Evolutionary conservation across 1,140 invertebrate species (phyloP).

Genomic region (Campodea augens): DNA sequence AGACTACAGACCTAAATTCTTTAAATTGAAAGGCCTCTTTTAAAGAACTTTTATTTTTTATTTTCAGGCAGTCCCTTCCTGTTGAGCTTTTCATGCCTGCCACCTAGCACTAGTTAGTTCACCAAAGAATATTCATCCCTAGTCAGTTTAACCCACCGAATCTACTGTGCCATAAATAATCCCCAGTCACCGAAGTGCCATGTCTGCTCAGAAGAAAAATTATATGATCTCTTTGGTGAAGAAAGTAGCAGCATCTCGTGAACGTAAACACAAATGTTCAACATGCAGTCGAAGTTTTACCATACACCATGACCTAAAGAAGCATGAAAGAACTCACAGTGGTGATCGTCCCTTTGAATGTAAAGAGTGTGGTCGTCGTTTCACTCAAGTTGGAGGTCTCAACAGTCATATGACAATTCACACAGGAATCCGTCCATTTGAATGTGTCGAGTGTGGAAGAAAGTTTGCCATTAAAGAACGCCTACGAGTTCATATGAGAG

Average conservation of each 20-base stretch:
- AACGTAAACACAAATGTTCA: slow-evolving; percentile 7
- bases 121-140: too few relatives aligned
- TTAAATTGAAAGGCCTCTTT: too few relatives aligned
- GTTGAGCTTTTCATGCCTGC: too few relatives aligned
- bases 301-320: slow-evolving; percentile 6
- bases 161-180: too few relatives aligned
- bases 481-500: slow-evolving; percentile 51
- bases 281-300: slow-evolving; percentile 7
- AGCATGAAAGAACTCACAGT: slow-evolving; percentile 9
- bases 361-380: slow-evolving; percentile 10
- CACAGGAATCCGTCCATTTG: slow-evolving; percentile 17
- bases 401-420: slow-evolving; percentile 17
- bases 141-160: too few relatives aligned
- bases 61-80: too few relatives aligned
- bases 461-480: slow-evolving; percentile 58
- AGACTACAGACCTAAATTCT: too few relatives aligned
- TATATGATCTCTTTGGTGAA: too few relatives aligned
- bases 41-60: too few relatives aligned
- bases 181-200: too few relatives aligned
- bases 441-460: slow-evolving; percentile 28
- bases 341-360: slow-evolving; percentile 3
- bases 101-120: too few relatives aligned
- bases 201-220: too few relatives aligned
- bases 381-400: slow-evolving; percentile 13
- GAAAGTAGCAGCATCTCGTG: not conserved